Conservation (phyloP, 2,888 invertebrate species). For the Dromius quadrimaculatus region DNA sequence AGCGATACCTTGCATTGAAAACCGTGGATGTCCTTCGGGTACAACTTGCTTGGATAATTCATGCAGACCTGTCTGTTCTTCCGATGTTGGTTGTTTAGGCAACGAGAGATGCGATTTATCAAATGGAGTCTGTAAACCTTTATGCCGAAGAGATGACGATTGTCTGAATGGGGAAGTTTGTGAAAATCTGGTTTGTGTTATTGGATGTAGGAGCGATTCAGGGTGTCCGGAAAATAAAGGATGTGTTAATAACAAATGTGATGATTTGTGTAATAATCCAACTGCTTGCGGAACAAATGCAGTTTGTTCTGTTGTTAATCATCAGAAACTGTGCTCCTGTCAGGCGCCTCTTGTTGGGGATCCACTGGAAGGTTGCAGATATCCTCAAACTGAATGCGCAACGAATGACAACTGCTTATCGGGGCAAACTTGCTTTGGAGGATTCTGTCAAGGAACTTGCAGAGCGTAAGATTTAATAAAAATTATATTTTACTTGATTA, state of each 20-base stretch:
- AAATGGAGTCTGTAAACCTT: constrained; percentile 83
- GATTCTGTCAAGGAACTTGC: constrained; percentile 82
- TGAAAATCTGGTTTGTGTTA: constrained; percentile 81
- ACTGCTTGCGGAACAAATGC: constrained; percentile 89
- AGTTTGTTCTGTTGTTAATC: constrained; percentile 76
- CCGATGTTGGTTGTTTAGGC: constrained; percentile 80
- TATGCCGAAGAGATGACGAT: constrained; percentile 87
- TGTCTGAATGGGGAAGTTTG: constrained; percentile 91
- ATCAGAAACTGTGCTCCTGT: constrained; percentile 81
- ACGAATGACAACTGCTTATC: constrained; percentile 76
- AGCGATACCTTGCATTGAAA: constrained; percentile 79
- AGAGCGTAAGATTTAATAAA: constrained; percentile 71
- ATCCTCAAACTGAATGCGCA: constrained; percentile 75
- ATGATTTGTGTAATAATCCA: constrained; percentile 80
- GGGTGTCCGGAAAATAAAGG: constrained; percentile 80
- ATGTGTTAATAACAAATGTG: constrained; percentile 85
- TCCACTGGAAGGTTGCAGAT: constrained; percentile 79
- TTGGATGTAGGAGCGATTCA: constrained; percentile 84
- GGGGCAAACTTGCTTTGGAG: constrained; percentile 82
- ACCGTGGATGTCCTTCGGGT: constrained; percentile 80
- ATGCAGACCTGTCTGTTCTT: constrained; percentile 84
- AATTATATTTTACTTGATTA: constrained; percentile 28
- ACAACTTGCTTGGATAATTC: constrained; percentile 79
- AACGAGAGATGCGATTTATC: constrained; percentile 82
- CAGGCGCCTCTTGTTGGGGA: constrained; percentile 80